Base-by-base conservation (phyloP, 2,113 vertebrate species). In the Zosterops pallidus region DNA sequence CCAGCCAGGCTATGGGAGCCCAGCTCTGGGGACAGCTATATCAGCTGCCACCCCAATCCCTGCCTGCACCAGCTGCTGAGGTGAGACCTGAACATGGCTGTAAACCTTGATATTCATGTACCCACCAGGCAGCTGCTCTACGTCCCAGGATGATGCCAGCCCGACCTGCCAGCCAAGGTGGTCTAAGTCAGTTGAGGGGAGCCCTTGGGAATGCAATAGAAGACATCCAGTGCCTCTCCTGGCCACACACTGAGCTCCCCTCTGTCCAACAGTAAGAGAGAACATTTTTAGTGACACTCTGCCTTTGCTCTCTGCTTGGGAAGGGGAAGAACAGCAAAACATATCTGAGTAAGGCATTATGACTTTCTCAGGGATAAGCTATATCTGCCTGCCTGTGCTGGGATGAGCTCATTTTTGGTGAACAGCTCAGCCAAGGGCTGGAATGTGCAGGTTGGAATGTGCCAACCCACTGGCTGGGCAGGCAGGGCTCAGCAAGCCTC, bases 201-300 rank as follows among this genome's bases (percentile, higher is more conserved):
- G 19, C 37, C 74, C 42, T 57, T 33, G 22, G 16, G n/a, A 12
- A 24, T 0, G 1, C 47, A 46, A 9, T 46, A 9, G 28, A 90
- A 85, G n/a, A 2, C 31, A 67, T 3, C 12, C 60, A 31, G 4
- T 19, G 41, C 16, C 1, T 2, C 41, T 78, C 21, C 39, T 86
- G 83, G 24, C 29, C 4, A 8, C 39, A 56, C 23, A 21, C 29
- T 1, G 23, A 52, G 29, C 33, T 80, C 26, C 12, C 8, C 35
- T 23, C 49, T 71, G 5, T 14, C 11, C 0, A 0, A 15, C 2
- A 4, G 21, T 8, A 55, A 63, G 29, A 5, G 20, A 64, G 11
- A 71, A 47, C 11, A 17, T 17, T 83, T 68, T 46, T 41, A 15
- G 50, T 62, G 55, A 8, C 23, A 59, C 41, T 9, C 5, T 60